These are phyloP conservation scores for Myathropa florea DNA, from an alignment of 2,888 invertebrate species.

Conservation along the genomic window DNA sequence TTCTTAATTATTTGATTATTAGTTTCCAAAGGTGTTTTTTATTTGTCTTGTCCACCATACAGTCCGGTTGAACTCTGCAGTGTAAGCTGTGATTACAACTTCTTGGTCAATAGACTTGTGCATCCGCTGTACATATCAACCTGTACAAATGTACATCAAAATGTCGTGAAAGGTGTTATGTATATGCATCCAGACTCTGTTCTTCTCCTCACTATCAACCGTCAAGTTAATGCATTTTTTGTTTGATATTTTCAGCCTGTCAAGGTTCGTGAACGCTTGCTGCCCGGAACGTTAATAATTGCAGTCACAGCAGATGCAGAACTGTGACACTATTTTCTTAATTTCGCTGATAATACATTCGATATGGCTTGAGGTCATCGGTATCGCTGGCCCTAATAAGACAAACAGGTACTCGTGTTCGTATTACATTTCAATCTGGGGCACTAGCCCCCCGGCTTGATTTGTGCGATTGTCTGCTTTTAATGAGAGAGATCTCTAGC, in stretches of 20 bases:
- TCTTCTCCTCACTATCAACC: too few species aligned
- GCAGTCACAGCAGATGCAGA: neutral
- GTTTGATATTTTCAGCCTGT: neutral
- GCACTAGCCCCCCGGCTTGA: neutral
- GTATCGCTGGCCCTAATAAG: neutral
- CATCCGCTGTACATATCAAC: too few species aligned
- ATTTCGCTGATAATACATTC: neutral
- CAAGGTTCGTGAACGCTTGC: neutral
- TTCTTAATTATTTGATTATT: slow-evolving; percentile 14
- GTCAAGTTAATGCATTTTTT: neutral
- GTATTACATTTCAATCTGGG: neutral
- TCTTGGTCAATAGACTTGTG: too few species aligned
- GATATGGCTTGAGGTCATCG: neutral
- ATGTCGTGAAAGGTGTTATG: too few species aligned
- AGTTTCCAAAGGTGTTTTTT: neutral
- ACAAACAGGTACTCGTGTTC: neutral
- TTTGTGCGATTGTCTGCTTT: neutral
- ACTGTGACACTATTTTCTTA: neutral
- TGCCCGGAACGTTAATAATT: neutral
- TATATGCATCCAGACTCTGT: too few species aligned
- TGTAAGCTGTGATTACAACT: too few species aligned
- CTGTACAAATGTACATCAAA: too few species aligned
- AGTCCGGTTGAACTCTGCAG: too few species aligned
- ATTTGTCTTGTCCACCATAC: too few species aligned
- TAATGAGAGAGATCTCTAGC: neutral